A percentile compares a stretch with the other conserved stretches of the same genome.
phyloP scores from a whole-genome alignment of 2,113 vertebrate species.

The Mirza zaza region DNA sequence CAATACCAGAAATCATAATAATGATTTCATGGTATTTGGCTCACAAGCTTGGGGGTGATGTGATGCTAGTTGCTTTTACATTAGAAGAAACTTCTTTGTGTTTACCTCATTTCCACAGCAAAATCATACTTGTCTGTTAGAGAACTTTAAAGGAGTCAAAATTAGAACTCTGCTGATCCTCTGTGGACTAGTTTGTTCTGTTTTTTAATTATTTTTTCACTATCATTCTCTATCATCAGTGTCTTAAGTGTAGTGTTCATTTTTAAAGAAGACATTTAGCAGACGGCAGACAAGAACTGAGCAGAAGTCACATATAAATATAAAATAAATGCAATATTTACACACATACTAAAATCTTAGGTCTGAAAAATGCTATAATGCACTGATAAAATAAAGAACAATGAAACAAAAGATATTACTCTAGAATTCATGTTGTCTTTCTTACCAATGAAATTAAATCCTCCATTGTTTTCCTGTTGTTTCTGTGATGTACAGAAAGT shows the following conservation, averaged over 20 bases:
- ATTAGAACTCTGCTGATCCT: slow-evolving; percentile 1
- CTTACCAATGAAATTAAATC: slow-evolving; percentile 90
- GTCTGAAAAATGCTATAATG: slow-evolving; percentile 1
- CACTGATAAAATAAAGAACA: slow-evolving; percentile 3
- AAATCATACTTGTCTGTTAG: background rate
- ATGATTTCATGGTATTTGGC: background rate
- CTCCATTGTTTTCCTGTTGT: slow-evolving; percentile 86
- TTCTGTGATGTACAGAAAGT: slow-evolving; percentile 90
- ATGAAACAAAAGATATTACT: slow-evolving; percentile 34
- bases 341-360: background rate
- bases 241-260: background rate
- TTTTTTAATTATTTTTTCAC: background rate
- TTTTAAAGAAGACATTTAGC: slow-evolving; percentile 11
- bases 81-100: background rate
- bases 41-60: background rate
- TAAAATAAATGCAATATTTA: background rate
- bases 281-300: slow-evolving; percentile 14
- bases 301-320: slow-evolving; percentile 6
- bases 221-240: background rate
- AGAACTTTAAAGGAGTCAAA: slow-evolving; percentile 37
- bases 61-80: background rate
- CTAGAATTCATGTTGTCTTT: slow-evolving; percentile 11
- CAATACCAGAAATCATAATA: slow-evolving; percentile 6
- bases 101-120: slow-evolving; percentile 8
- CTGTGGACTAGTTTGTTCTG: background rate